Conservation (phyloP, 2,797 vertebrate genomes). For the Linurgus olivaceus region DNA sequence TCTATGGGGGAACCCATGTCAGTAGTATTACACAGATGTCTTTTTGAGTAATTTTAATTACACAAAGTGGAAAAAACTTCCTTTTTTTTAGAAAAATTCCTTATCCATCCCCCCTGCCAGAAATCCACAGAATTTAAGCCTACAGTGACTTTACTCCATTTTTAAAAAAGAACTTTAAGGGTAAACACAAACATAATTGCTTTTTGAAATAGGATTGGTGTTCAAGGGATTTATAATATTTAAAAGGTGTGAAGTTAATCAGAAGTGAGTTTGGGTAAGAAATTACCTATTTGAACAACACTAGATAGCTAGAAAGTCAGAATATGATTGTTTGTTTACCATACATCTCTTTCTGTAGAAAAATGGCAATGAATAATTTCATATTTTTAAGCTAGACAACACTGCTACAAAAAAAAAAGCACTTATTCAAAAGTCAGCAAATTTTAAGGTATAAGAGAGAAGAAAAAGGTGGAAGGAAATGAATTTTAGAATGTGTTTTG, state of each 20-base stretch:
- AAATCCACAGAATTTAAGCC: not conserved
- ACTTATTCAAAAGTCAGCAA: not conserved
- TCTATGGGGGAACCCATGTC: not conserved
- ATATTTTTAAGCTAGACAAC: not conserved
- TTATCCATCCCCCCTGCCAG: fast-evolving
- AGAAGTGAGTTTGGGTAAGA: not conserved
- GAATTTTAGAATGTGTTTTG: not conserved
- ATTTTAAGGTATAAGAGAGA: constrained; percentile 15
- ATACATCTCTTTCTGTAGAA: not conserved
- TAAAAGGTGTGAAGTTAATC: not conserved
- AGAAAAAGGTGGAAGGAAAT: constrained; percentile 5
- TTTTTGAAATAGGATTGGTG: not conserved
- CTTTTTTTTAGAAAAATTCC: not conserved
- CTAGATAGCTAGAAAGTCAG: not conserved
- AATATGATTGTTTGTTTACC: not conserved
- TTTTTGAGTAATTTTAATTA: not conserved
- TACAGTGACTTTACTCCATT: not conserved
- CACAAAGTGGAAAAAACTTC: not conserved
- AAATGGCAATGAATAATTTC: not conserved
- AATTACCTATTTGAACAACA: not conserved
- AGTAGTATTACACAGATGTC: not conserved
- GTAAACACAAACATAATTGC: not conserved
- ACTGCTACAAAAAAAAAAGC: not conserved
- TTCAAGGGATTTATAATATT: not conserved
- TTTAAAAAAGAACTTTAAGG: not conserved